Evolutionary conservation across 1,140 invertebrate species (phyloP), one percentile per base, ranked within the genome.

Genomic region (Nasonia giraulti): DNA sequence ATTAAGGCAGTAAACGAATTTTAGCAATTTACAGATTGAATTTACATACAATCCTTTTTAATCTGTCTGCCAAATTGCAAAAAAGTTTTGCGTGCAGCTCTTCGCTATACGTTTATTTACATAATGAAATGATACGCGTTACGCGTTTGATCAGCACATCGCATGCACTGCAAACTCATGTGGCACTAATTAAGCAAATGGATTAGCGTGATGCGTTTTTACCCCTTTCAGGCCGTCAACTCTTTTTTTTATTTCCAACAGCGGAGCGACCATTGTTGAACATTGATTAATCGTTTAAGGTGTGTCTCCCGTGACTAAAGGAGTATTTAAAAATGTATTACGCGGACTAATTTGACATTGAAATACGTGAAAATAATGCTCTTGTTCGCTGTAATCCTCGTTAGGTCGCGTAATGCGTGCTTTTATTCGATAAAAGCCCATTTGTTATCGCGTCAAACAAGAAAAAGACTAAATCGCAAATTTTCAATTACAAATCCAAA

Each of bases 101-200:
- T 69, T 69, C 20, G 3, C 0, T 17, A 55, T 10, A 27, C 27
- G 23, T 79, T 62, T 47, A 79, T 79, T 79, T 79, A 33, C 50
- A 79, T 79, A 66, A 79, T 66, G 47, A 47, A 79, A 37, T 66
- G 14, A 79, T 79, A 20, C n/a, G n/a, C 31, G n/a, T 47, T 68
- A 7, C 17, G 27, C n/a, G 37, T 80, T 69, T 80, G 62, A 80
- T 80, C 79, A 80, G 66, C 8, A 23, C 3, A 40, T 79, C 7
- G 77, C 77, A 50, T 50, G 75, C 6, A 10, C 2, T 40, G 77
- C 77, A 68, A 79, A 79, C 66, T 68, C 79, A 44, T 14, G 66
- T 44, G 79, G 55, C 55, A 20, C 37, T 80, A 80, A 80, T 80
- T 69, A 80, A 80, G 62, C 79, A 80, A 80, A 80, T 80, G 77